Conservation (phyloP, 2,888 invertebrate genomes). For the Eristalis tenax region DNA sequence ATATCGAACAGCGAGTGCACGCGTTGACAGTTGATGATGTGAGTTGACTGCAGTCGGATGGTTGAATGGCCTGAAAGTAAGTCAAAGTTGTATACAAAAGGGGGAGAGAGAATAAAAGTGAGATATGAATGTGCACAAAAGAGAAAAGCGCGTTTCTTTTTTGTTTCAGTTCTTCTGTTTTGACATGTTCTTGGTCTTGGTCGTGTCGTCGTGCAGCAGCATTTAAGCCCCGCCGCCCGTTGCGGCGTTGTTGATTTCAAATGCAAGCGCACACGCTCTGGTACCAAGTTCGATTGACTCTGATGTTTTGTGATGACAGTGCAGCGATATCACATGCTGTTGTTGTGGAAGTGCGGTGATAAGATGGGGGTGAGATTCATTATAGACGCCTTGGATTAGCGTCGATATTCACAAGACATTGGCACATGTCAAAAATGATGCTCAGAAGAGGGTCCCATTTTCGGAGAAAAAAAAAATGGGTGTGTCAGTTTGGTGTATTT, state of each 20-base stretch:
- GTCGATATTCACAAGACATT: not conserved
- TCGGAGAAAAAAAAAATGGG: not conserved
- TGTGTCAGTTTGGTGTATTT: not conserved
- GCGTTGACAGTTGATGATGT: slow-evolving; percentile 68
- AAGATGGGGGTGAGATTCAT: not conserved
- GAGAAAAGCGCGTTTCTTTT: not conserved
- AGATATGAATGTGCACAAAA: slow-evolving; percentile 40
- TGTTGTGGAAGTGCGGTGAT: not conserved
- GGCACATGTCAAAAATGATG: slow-evolving; percentile 15
- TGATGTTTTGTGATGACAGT: not conserved
- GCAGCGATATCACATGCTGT: slow-evolving; percentile 5
- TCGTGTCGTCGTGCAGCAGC: slow-evolving; percentile 11
- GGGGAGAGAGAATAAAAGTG: slow-evolving; percentile 34
- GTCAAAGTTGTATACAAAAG: slow-evolving; percentile 79
- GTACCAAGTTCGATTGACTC: slow-evolving; percentile 13
- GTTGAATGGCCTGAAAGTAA: slow-evolving; percentile 81
- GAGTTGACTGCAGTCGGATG: slow-evolving; percentile 35
- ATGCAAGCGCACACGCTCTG: slow-evolving; percentile 36
- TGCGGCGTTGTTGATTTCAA: not conserved
- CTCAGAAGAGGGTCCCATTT: not conserved
- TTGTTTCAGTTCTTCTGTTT: not conserved
- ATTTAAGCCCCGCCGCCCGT: not conserved
- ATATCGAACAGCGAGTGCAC: slow-evolving; percentile 49
- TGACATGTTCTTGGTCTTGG: slow-evolving; percentile 48
- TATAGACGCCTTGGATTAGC: not conserved